Evolutionary conservation across 2,888 invertebrate genomes (phyloP), one percentile per base, ranked within the genome.

Genomic region (Yponomeuta plumbellus): DNA sequence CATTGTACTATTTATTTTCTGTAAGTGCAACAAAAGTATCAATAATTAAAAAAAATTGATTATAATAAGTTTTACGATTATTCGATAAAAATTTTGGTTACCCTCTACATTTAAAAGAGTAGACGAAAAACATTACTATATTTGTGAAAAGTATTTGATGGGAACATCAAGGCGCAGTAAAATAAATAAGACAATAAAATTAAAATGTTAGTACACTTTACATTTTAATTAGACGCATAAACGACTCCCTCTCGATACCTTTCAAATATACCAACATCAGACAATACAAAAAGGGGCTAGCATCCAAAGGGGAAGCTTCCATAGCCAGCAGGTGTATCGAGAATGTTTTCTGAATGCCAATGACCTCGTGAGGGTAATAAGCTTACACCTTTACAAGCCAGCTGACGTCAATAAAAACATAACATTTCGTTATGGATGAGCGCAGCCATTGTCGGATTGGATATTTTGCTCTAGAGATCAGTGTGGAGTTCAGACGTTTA

Each of bases 271-370:
- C 5, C 8, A 34, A 6, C 34, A 10, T 34, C 34, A 34, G 34
- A 26, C 26, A 34, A 10, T 6, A 34, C 34, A 34, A 8, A 34
- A 34, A 34, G 34, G 26, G 34, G 34, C 6, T 34, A 6, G 34
- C 34, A 10, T 52, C 8, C 44, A 52, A 52, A 70, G 74, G 82
- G 82, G 84, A 83, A 78, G 74, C 73, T 76, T 52, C 44, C 44
- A 52, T 34, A 34, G 5, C 17, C 70, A 77, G 82, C 90, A 90
- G 90, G 90, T 89, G 90, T 83, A 80, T 82, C 78, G 76, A 88
- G 87, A 85, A 88, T 87, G 89, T 84, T 86, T 85, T 84, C 85
- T 77, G 80, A 84, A 86, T 87, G 89, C 84, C 87, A 89, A 84
- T 80, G 90, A 89, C 88, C 90, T 80, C 77, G 70, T 70, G 73